Base-by-base conservation (phyloP, 2,113 vertebrate genomes). In the Anguilla rostrata region DNA sequence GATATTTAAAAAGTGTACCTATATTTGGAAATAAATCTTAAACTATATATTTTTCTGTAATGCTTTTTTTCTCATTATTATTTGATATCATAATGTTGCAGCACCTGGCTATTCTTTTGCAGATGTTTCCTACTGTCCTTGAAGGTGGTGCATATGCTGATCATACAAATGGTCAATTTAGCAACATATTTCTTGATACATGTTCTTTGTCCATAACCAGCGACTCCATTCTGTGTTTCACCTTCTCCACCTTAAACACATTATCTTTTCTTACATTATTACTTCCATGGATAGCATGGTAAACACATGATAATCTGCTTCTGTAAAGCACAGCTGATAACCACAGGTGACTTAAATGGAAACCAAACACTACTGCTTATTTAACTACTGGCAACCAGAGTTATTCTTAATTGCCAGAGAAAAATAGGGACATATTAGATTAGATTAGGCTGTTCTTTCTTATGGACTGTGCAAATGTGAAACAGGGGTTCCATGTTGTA, bases 11-110 rank as follows among this genome's bases (percentile, higher is more conserved):
- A 90, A 49, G 78, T 91, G 86, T 11, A 84, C 14, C 88, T 81
- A 87, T 89, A 83, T 84, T 79, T 92, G 85, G 87, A 89, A 94
- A 91, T 92, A 91, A 93, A 94, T 86, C 2, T 90, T 86, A 43
- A 57, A 16, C 41, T 11, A 80, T 86, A 86, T 34, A 34, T 46
- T 34, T 14, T 15, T 60, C 49, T 53, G 49, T 53, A 53, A 11
- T 12, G 1, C 49, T 14, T 14, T 14, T 14, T 14, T 14, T 8
- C 43, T 46, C 49, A 53, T 81, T 87, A 85, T 86, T 90, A 91
- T 91, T 87, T 82, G 41, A n/a, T 78, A 8, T 71, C 89, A 39
- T 84, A 29, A 60, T 40, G 63, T 84, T 88, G 86, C 86, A 41
- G 86, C 60, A 29, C 18, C 87, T 83, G 91, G 85, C 78, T 84